Conservation (phyloP, 2,797 vertebrate genomes). For the Rhadinocentrus ornatus region DNA sequence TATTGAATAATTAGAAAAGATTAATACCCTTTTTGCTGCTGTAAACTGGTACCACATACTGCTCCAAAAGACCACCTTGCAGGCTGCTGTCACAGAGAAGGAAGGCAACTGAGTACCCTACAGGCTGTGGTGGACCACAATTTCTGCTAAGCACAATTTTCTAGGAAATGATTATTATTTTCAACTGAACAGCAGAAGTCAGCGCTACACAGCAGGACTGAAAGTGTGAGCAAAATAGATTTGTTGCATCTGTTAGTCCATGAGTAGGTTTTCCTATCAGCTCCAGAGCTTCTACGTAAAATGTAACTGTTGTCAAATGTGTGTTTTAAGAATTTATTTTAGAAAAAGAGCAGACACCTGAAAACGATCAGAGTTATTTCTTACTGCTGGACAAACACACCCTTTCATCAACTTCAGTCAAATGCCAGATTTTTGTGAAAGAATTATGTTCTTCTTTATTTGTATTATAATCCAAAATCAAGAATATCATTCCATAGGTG, state of each 20-base stretch:
- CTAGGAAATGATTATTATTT: not conserved
- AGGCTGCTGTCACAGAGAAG: not conserved
- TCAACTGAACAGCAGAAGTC: slow-evolving; percentile 1
- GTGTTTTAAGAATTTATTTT: slow-evolving; percentile 4
- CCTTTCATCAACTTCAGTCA: no score
- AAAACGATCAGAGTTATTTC: no score
- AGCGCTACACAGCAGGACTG: slow-evolving; percentile 1
- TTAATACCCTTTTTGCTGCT: not conserved
- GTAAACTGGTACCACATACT: not conserved
- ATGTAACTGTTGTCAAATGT: not conserved
- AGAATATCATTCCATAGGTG: not conserved
- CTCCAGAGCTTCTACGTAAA: slow-evolving; percentile 6
- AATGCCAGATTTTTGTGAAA: no score
- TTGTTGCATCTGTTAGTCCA: slow-evolving; percentile 2
- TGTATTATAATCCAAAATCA: not conserved
- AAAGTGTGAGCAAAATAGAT: slow-evolving; percentile 12
- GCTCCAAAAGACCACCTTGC: not conserved
- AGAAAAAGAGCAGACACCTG: not conserved
- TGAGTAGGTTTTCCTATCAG: not conserved
- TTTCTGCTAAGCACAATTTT: not conserved
- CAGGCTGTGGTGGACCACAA: not conserved
- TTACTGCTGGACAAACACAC: not conserved
- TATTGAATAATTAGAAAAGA: not conserved
- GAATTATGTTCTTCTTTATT: no score
- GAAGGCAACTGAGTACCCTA: not conserved